Base-by-base conservation (phyloP, 2,888 invertebrate species). In the Lottia gigantea region DNA sequence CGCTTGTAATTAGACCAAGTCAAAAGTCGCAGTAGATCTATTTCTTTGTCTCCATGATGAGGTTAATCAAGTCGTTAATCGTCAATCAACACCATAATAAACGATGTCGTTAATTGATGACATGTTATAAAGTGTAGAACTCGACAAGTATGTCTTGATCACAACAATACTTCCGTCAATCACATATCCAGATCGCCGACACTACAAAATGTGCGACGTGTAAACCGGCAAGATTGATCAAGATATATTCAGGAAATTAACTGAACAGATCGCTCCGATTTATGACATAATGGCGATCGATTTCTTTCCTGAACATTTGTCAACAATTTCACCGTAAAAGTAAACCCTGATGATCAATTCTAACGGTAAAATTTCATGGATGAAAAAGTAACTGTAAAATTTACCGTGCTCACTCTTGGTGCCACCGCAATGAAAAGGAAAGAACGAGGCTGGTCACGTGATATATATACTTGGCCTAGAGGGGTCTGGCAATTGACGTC, bases 401-500 rank as follows among this genome's bases (percentile, higher is more conserved):
- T 70, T 67, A 55, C 75, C 71, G 68, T 49, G 66, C 64, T 65
- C 62, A 46, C 66, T 63, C 71, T 66, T 74, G 74, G 72, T 73
- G 76, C 77, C 77, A 76, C 74, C 74, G 75, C 78, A 76, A 65
- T 63, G 64, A 77, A 82, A 83, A 82, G 80, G 82, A 81, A 71
- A 66, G 79, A 76, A 49, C 45, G 45, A 45, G 64, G 70, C 40
- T 45, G 67, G 77, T 82, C 82, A 82, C 80, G 81, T 80, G 81
- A 78, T 76, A 78, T 81, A 79, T 82, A 82, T 80, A 78, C 71
- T 46, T 46, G 14, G 26, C 46, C 70, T 67, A 80, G 82, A 81
- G 80, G 83, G 83, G 74, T 79, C 63, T 12, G 11, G 45, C n/a
- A 70, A 81, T 76, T 82, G 79, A 80, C 80, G 80, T 82, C 81